Base-by-base conservation (phyloP, 2,797 vertebrate species). In the Toxotes lorentzi region DNA sequence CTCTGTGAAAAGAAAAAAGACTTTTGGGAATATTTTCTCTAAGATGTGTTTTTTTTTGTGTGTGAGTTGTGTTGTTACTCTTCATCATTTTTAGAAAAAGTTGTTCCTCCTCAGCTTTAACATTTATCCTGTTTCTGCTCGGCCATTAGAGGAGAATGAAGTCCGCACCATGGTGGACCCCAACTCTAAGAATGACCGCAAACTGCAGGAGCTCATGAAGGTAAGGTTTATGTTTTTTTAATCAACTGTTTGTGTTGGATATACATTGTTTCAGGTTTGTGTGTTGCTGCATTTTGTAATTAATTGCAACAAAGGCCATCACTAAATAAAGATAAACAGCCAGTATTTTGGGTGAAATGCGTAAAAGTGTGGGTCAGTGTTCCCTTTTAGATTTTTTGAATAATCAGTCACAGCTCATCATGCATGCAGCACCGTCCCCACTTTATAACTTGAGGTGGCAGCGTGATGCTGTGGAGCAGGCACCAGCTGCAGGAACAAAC, bases 141-240 rank as follows among this genome's bases (percentile, higher is more conserved):
- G 0, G 76, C 71, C 53, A 5, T 19, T 38, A 99, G 98, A 99
- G 96, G 98, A 99, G 92, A 99, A 99, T 77, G 98, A 99, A 92
- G 97, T 99, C 6, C 95, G 97, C 74, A 99, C 97, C 17, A 99
- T 99, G 97, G 96, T 99, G 82, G 98, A 99, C 86, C 97, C 97
- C 32, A 98, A 97, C 93, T 99, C 97, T 50, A 97, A 96, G 93
- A 97, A 96, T 24, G 96, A 99, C 89, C 95, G 94, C 71, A 99
- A 98, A 87, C 95, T 99, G 47, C 97, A 98, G 76, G 98, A 99
- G 35, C 93, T 99, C 54, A 98, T 97, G 94, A 99, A 97, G 97
- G 98, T 98, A 30, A 65, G 9, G 16, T 70, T 51, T 17, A 4
- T 8, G 10, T 38, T 53, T 0, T 59, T 30, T 45, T 6, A 13